phyloP scores from a whole-genome alignment of 2,113 vertebrate species.

The Psephotus haematonotus region DNA sequence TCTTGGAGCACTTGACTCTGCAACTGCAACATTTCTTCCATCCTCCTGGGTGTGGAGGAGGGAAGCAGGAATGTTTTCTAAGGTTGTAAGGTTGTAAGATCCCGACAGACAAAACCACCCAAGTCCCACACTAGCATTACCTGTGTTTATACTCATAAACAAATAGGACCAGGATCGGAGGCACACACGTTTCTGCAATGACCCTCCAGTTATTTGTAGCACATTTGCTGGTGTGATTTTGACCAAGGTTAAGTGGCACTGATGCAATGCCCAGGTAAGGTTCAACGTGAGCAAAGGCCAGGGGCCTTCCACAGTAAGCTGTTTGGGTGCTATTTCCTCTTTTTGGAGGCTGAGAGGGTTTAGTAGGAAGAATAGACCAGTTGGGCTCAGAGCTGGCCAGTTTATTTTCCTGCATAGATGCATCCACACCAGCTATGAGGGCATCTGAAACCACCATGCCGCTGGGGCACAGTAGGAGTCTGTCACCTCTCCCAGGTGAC shows the following conservation, averaged over 20 bases:
- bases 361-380: background rate
- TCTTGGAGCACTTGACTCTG: background rate
- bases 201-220: no score
- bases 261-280: background rate
- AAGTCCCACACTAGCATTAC: background rate
- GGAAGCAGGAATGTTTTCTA: background rate
- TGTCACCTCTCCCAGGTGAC: background rate
- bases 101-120: background rate
- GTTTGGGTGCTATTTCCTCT: background rate
- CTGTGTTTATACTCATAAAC: background rate
- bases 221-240: background rate
- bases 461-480: background rate
- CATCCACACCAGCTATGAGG: background rate
- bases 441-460: background rate
- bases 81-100: background rate
- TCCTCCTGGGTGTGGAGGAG: fast-evolving
- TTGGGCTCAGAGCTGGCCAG: background rate
- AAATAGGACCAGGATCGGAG: background rate
- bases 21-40: background rate
- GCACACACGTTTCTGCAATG: background rate
- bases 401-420: background rate
- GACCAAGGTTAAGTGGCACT: no score
- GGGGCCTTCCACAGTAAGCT: background rate
- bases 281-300: background rate
- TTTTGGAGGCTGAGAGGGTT: background rate